Base-by-base conservation (phyloP, 2,888 invertebrate genomes). In the Theretra japonica region DNA sequence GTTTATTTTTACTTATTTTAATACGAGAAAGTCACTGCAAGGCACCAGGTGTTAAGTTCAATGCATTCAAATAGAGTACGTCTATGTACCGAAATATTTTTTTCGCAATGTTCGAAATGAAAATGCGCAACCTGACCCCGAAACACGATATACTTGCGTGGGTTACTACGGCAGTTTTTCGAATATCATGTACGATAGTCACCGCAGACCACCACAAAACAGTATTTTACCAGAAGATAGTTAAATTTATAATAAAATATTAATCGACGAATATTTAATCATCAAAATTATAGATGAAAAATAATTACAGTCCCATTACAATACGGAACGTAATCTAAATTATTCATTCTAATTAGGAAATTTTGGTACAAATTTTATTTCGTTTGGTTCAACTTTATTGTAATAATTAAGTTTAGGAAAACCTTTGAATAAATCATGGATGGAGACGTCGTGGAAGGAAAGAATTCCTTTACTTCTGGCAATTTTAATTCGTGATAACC, bases 351-450 rank as follows among this genome's bases (percentile, higher is more conserved):
- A 65, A 65, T 65, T 65, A 65, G 48, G 65, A 48, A 65, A 48
- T 33, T 65, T 65, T 41, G 65, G 21, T 62, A 48, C 23, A 65
- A 65, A 48, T 65, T 65, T 48, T 65, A 48, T 65, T 65, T 65
- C 65, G 65, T 65, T 65, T 65, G 65, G 23, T 65, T 65, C 23
- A 65, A 48, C 65, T 65, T 65, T 48, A 65, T 65, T 65, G 48
- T 65, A 65, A 65, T 65, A 65, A 65, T 65, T 23, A 65, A 65
- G 41, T 65, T 65, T 65, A 48, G 8, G 65, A 65, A 65, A 65
- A 65, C 5, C 65, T 41, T 23, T 65, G 65, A 65, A 65, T 65
- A 65, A 65, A 65, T 65, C 65, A 65, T 65, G 62, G 62, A 1
- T 41, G 48, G 65, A 5, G 65, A 6, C 41, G 48, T 15, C 11